Evolutionary conservation across 2,888 invertebrate species (phyloP), one percentile per base, ranked within the genome.

Genomic region (Lycophotia porphyrea): DNA sequence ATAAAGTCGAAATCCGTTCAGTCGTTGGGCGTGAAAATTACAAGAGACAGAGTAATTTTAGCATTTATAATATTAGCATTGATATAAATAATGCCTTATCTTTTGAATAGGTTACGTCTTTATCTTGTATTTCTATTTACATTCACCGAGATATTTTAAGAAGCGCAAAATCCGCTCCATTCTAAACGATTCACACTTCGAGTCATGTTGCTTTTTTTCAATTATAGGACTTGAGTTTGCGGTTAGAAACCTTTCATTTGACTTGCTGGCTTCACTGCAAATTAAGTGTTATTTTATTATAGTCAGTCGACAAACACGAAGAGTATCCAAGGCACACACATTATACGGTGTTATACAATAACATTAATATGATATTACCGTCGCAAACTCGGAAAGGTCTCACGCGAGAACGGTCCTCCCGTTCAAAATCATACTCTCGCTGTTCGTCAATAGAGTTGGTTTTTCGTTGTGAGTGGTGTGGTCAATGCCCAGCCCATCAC

Each of bases 281-380:
- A 83, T 84, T 77, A 83, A 77, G 68, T 78, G 78, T 81, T 83
- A 81, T 72, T 78, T 81, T 83, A 81, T 72, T 78, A 78, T 81
- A 78, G 63, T 39, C 71, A 78, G 77, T 83, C 75, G 73, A 72
- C 81, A 83, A 84, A 76, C 84, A 87, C 74, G 67, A 71, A 72
- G 68, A 69, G 18, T 79, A 82, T 76, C 65, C 78, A 78, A 83
- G 44, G 27, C 76, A 81, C 65, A 80, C 78, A 79, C 72, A 81
- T 83, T 88, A 85, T 73, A 76, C 74, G 39, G 61, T 74, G 81
- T 88, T 87, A 88, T 85, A 82, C 78, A 87, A 85, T 84, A 81
- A 84, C 74, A 83, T 78, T 82, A 84, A 84, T 88, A 78, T 85
- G 82, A 87, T 88, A 89, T 82, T 80, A 79, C 70, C 60, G 75